phyloP scores from a whole-genome alignment of 2,797 vertebrate genomes.

The Macrochelys suwanniensis region DNA sequence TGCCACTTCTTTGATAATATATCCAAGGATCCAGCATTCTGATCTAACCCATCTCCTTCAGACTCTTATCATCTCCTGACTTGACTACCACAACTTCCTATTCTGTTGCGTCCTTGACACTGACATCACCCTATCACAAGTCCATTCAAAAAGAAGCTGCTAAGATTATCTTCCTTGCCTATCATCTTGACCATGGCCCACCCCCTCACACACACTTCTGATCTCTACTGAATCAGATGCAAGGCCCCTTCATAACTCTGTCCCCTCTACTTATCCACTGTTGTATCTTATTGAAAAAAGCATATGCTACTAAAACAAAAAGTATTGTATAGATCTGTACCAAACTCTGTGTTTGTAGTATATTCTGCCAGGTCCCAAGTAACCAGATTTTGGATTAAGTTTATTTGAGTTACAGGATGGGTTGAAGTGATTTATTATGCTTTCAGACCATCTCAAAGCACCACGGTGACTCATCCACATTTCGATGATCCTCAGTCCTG shows the following conservation, averaged over 20 bases:
- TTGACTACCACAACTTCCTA: background rate
- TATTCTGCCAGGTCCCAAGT: background rate
- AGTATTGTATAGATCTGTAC: background rate
- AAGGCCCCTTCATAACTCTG: background rate
- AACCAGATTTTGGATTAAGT: conserved; percentile 5
- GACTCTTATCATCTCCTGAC: background rate
- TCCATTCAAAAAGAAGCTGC: background rate
- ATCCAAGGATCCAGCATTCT: background rate
- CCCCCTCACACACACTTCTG: background rate
- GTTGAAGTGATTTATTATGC: background rate
- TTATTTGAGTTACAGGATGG: background rate
- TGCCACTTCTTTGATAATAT: background rate
- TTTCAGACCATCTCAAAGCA: conserved; percentile 9
- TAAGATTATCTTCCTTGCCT: background rate
- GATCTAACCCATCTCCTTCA: background rate
- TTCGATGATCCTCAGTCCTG: background rate
- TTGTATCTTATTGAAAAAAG: background rate
- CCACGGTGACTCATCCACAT: background rate
- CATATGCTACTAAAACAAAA: background rate
- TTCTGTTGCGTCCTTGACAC: background rate
- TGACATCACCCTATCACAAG: fast-evolving
- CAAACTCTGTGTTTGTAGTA: background rate
- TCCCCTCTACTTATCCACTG: background rate
- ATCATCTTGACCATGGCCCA: background rate
- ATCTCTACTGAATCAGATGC: background rate